Conservation (phyloP, 2,113 vertebrate species). For the Hiodon alosoides region DNA sequence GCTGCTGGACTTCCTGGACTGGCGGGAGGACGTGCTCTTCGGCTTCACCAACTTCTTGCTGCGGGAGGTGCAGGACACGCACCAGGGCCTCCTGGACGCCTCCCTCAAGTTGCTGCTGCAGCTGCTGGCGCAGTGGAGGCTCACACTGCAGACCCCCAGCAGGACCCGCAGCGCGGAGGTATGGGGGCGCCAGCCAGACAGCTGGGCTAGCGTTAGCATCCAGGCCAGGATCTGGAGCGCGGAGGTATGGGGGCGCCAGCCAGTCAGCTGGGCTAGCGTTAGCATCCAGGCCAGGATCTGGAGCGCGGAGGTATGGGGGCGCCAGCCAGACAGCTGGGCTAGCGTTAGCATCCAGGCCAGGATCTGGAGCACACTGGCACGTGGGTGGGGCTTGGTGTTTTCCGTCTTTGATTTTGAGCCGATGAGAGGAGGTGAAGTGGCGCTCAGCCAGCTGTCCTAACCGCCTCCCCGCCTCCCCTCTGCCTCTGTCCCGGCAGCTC, state of each 20-base stretch:
- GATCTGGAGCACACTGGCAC: too few species aligned
- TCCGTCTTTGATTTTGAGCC: too few species aligned
- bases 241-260: too few species aligned
- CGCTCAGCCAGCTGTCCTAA: conserved; percentile 10
- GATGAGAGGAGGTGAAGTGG: too few species aligned
- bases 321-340: too few species aligned
- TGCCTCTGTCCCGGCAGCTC: conserved; percentile 47
- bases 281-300: too few species aligned
- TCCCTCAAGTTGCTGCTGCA: conserved; percentile 94
- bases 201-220: too few species aligned
- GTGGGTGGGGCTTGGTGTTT: too few species aligned
- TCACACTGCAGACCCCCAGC: conserved; percentile 83
- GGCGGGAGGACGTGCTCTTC: conserved; percentile 94
- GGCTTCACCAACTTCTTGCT: conserved; percentile 94
- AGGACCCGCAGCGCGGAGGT: conserved; percentile 81
- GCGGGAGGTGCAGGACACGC: conserved; percentile 90
- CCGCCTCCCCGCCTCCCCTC: neutral
- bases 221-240: too few species aligned
- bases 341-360: too few species aligned
- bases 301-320: too few species aligned
- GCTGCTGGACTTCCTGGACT: conserved; percentile 91
- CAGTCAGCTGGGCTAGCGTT: too few species aligned
- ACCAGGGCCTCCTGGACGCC: conserved; percentile 87
- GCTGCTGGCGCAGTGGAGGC: conserved; percentile 92
- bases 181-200: conserved; percentile 6